phyloP scores from a whole-genome alignment of 2,888 invertebrate genomes.

The Gymnocheta viridis region DNA sequence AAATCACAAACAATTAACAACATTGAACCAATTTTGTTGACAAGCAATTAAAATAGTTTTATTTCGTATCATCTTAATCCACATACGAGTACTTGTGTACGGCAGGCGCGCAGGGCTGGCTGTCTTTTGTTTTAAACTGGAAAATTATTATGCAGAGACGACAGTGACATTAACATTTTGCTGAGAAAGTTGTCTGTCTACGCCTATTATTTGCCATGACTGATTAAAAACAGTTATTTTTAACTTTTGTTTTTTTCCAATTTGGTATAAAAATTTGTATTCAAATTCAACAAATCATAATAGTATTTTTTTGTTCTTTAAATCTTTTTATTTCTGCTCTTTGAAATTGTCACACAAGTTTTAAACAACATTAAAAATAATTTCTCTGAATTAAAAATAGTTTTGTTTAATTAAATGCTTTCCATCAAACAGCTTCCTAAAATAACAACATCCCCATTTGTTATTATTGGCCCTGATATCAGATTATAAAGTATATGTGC shows the following conservation, averaged over 20 bases:
- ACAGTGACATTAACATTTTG: background rate
- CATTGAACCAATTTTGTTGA: constrained; percentile 81
- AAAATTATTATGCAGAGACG: background rate
- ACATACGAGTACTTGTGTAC: background rate
- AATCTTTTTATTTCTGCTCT: background rate
- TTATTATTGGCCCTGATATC: background rate
- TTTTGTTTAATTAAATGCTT: constrained; percentile 49
- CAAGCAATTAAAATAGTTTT: constrained; percentile 79
- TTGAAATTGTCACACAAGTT: constrained; percentile 21
- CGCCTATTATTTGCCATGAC: constrained; percentile 41
- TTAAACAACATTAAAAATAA: constrained; percentile 33
- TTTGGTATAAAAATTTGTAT: background rate
- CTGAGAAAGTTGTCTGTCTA: background rate
- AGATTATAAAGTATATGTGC: constrained; percentile 60
- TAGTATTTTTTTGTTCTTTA: background rate
- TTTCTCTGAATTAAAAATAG: constrained; percentile 59
- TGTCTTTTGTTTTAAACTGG: background rate
- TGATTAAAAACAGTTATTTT: constrained; percentile 34
- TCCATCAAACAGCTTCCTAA: background rate
- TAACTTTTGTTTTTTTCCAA: background rate
- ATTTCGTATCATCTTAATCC: constrained; percentile 13
- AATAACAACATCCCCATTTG: constrained; percentile 22
- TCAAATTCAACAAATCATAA: constrained; percentile 8
- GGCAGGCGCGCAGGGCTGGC: background rate
- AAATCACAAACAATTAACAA: constrained; percentile 81